Evolutionary conservation across 2,797 vertebrate genomes (phyloP).

Genomic region (Oreonectes daqikongensis): DNA sequence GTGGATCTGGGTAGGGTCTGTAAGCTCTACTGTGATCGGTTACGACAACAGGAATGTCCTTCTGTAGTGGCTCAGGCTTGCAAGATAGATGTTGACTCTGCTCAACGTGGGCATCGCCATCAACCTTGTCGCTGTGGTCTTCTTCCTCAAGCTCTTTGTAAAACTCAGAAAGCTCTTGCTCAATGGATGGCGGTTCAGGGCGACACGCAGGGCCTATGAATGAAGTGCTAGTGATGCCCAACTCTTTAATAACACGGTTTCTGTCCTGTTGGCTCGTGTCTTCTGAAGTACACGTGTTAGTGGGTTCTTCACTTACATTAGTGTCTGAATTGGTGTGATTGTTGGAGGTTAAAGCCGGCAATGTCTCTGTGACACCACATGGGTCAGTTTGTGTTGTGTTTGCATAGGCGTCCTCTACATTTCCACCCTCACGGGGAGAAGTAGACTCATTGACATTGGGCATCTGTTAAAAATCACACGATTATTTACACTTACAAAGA

Average conservation of each 20-base stretch:
- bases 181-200: slow-evolving; percentile 59
- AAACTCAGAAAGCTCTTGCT: slow-evolving; percentile 74
- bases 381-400: not conserved
- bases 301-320: not conserved
- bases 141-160: slow-evolving; percentile 77
- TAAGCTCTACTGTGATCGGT: slow-evolving; percentile 15
- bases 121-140: slow-evolving; percentile 51
- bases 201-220: slow-evolving; percentile 76
- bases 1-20: slow-evolving; percentile 46
- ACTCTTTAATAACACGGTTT: slow-evolving; percentile 65
- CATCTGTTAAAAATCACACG: slow-evolving; percentile 51
- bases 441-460: slow-evolving; percentile 51
- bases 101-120: not conserved
- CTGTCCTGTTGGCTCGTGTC: slow-evolving; percentile 23
- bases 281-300: not conserved
- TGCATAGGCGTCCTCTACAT: slow-evolving; percentile 26
- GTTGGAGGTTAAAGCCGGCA: not conserved
- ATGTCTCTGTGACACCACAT: not conserved
- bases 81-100: not conserved
- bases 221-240: slow-evolving; percentile 70
- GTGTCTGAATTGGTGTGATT: not conserved
- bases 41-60: not conserved
- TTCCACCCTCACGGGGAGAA: slow-evolving; percentile 50
- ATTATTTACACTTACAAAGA: not conserved
- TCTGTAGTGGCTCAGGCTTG: not conserved